Percentiles rank a stretch among this genome's conserved stretches.
Conservation (phyloP, 1,140 invertebrate genomes). For the Homalodisca vitripennis region DNA sequence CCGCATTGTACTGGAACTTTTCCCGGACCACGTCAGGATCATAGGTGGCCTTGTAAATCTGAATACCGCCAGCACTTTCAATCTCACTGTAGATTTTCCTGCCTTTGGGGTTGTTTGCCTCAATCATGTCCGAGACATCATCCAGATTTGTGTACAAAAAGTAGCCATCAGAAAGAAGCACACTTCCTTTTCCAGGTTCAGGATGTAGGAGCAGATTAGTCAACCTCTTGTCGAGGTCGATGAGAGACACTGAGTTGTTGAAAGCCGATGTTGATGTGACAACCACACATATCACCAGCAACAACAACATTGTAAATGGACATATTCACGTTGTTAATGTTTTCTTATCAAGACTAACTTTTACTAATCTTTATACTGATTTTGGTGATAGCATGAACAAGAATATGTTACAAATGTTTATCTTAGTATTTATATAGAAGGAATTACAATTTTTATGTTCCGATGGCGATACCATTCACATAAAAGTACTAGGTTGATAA, state of each 20-base stretch:
- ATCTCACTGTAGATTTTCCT: background rate
- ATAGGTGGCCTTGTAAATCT: background rate
- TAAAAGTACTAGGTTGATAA: too few species aligned
- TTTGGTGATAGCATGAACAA: too few species aligned
- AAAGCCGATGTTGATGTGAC: background rate
- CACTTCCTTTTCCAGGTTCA: background rate
- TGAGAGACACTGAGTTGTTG: conserved; percentile 3
- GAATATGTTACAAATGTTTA: too few species aligned
- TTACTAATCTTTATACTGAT: too few species aligned
- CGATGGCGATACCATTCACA: too few species aligned
- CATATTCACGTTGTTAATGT: too few species aligned
- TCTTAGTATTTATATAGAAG: too few species aligned
- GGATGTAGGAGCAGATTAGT: background rate
- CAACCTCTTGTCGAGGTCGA: background rate
- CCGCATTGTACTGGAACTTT: background rate
- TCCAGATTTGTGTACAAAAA: conserved; percentile 6
- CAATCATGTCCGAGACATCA: background rate
- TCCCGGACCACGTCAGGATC: background rate
- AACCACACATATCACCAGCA: background rate
- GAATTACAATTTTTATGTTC: too few species aligned
- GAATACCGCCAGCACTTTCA: background rate
- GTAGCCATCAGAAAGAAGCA: background rate
- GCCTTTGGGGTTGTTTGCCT: background rate
- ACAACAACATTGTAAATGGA: too few species aligned
- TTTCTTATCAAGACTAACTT: too few species aligned